Conservation (phyloP, 2,797 vertebrate species). For the Champsocephalus esox region DNA sequence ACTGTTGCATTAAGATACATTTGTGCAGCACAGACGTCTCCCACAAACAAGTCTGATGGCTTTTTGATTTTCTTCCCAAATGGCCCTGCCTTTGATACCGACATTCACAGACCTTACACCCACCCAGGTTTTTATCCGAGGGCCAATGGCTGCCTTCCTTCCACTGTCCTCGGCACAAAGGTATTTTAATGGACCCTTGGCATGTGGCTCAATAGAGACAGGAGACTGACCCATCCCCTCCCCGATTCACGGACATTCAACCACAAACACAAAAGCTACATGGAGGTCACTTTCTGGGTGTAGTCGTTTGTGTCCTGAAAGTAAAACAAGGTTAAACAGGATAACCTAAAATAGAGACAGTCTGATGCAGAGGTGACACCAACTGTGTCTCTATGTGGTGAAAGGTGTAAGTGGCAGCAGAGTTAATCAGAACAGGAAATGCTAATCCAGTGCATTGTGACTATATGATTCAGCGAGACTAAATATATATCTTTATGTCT, state of each 20-base stretch:
- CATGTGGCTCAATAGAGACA: conserved; percentile 69
- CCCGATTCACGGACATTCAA: conserved; percentile 35
- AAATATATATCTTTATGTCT: background rate
- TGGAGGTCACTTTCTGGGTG: conserved; percentile 26
- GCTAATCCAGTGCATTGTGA: rapidly evolving
- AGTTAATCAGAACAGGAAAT: background rate
- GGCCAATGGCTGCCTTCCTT: conserved; percentile 77
- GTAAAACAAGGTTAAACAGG: conserved; percentile 26
- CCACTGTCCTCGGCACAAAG: conserved; percentile 78
- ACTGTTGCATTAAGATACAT: background rate
- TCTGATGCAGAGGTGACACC: background rate
- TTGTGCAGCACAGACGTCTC: conserved; percentile 47
- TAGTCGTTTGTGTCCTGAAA: conserved; percentile 10
- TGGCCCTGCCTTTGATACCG: conserved; percentile 76
- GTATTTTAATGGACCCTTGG: conserved; percentile 78
- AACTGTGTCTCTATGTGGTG: background rate
- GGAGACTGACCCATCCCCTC: conserved; percentile 54
- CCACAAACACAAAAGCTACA: conserved; percentile 37
- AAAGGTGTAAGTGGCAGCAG: background rate
- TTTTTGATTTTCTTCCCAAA: conserved; percentile 79
- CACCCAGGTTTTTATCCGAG: conserved; percentile 70
- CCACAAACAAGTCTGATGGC: conserved; percentile 81
- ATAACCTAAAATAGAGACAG: conserved; percentile 10
- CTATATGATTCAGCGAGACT: background rate
- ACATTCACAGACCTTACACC: conserved; percentile 71